phyloP scores from a whole-genome alignment of 2,797 vertebrate species.

The Cuniculus paca region DNA sequence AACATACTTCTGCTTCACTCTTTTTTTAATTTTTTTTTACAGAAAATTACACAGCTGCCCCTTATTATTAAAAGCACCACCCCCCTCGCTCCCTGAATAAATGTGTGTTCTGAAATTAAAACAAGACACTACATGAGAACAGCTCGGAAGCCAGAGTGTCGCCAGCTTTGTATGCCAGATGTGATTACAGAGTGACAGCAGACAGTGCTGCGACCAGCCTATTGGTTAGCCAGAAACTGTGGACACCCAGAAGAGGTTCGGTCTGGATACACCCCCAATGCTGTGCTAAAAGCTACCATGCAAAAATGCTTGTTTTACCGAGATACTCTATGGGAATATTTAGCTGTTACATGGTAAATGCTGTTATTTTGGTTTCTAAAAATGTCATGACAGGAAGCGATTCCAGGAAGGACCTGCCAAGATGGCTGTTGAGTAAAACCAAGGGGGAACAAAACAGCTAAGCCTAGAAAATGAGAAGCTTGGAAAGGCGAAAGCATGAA shows the following conservation, averaged over 20 bases:
- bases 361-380: slow-evolving; percentile 84
- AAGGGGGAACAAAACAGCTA: background rate
- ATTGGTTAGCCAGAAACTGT: slow-evolving; percentile 53
- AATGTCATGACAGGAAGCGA: slow-evolving; percentile 79
- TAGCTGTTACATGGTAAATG: slow-evolving; percentile 74
- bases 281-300: slow-evolving; percentile 54
- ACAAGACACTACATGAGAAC: slow-evolving; percentile 69
- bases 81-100: slow-evolving; percentile 18
- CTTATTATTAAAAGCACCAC: slow-evolving; percentile 30
- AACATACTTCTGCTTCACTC: slow-evolving; percentile 45
- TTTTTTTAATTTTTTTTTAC: slow-evolving; percentile 69
- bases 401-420: slow-evolving; percentile 70
- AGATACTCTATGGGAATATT: slow-evolving; percentile 80
- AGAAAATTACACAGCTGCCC: slow-evolving; percentile 45
- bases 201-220: slow-evolving; percentile 69
- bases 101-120: slow-evolving; percentile 72
- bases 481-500: slow-evolving; percentile 61
- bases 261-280: slow-evolving; percentile 56
- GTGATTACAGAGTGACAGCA: slow-evolving; percentile 58
- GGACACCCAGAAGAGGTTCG: slow-evolving; percentile 40
- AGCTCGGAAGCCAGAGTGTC: slow-evolving; percentile 58
- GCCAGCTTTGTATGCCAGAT: slow-evolving; percentile 40
- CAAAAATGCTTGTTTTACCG: slow-evolving; percentile 69
- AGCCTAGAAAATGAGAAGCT: slow-evolving; percentile 39
- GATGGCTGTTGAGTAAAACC: slow-evolving; percentile 62